phyloP scores from a whole-genome alignment of 1,140 invertebrate species.

The Megathymus violae region DNA sequence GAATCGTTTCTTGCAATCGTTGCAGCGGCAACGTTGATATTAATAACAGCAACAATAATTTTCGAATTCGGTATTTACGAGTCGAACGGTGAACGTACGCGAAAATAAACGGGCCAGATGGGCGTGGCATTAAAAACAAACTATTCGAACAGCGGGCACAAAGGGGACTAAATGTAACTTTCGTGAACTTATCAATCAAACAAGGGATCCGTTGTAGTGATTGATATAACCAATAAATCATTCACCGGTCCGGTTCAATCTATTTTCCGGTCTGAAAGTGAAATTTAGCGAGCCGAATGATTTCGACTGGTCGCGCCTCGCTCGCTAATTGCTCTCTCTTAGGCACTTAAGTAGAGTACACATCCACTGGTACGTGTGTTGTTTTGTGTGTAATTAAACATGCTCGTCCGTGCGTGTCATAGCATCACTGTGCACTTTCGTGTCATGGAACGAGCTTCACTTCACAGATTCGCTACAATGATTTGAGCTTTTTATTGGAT shows the following conservation, averaged over 20 bases:
- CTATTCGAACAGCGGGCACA: conserved; percentile 9
- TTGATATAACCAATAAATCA: conserved; percentile 34
- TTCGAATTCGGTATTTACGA: not conserved
- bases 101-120: conserved; percentile 19
- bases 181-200: conserved; percentile 30
- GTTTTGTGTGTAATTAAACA: conserved; percentile 19
- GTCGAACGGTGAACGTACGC: conserved; percentile 16
- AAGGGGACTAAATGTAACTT: conserved; percentile 13
- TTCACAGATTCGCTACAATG: not conserved
- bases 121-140: conserved; percentile 4
- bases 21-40: not conserved
- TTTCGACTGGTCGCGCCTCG: conserved; percentile 47
- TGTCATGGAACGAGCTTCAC: conserved; percentile 17
- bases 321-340: conserved; percentile 48
- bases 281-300: conserved; percentile 52
- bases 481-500: conserved; percentile 3
- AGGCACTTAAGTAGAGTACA: conserved; percentile 36
- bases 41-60: not conserved
- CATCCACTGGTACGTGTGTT: conserved; percentile 18
- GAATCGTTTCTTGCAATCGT: not conserved
- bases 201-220: conserved; percentile 34
- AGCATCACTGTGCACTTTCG: conserved; percentile 17
- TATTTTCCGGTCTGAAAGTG: conserved; percentile 55
- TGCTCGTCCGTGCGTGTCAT: conserved; percentile 18
- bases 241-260: conserved; percentile 28